phyloP scores from a whole-genome alignment of 2,113 vertebrate genomes.

The Dromaius novaehollandiae region DNA sequence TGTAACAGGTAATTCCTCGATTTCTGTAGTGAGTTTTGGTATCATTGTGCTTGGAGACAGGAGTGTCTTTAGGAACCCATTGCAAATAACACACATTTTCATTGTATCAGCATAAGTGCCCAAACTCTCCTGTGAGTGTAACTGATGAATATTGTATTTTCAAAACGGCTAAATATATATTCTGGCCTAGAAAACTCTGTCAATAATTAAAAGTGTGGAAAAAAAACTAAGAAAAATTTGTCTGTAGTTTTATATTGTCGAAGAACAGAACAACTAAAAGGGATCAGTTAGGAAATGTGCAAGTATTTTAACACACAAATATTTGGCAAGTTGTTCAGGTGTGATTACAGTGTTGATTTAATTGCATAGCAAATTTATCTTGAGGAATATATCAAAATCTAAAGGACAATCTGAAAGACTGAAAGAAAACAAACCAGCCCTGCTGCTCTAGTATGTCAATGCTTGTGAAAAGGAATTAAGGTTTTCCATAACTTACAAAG shows the following conservation, averaged over 20 bases:
- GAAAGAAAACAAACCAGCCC: not conserved
- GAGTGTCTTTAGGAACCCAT: not conserved
- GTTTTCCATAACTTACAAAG: not conserved
- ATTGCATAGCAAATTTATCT: not conserved
- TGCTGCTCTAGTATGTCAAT: not conserved
- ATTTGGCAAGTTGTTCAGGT: not conserved
- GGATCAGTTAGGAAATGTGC: not conserved
- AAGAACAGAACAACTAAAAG: not conserved
- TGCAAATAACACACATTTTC: not conserved
- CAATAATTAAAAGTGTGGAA: not conserved
- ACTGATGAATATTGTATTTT: not conserved
- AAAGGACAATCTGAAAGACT: not conserved
- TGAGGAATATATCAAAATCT: not conserved
- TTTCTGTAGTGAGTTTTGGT: not conserved
- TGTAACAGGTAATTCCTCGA: too few relatives aligned
- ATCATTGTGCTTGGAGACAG: not conserved
- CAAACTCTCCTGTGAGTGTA: not conserved
- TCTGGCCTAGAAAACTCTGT: not conserved
- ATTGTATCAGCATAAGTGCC: not conserved
- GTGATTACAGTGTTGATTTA: not conserved
- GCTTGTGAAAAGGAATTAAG: not conserved
- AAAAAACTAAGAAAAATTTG: not conserved
- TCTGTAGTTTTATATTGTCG: not conserved
- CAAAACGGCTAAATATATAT: not conserved
- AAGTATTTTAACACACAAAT: not conserved